A percentile compares a stretch with the other conserved stretches of the same genome.
Evolutionary conservation across 2,113 vertebrate genomes (phyloP).

Genomic region (Poeciliopsis prolifica): DNA sequence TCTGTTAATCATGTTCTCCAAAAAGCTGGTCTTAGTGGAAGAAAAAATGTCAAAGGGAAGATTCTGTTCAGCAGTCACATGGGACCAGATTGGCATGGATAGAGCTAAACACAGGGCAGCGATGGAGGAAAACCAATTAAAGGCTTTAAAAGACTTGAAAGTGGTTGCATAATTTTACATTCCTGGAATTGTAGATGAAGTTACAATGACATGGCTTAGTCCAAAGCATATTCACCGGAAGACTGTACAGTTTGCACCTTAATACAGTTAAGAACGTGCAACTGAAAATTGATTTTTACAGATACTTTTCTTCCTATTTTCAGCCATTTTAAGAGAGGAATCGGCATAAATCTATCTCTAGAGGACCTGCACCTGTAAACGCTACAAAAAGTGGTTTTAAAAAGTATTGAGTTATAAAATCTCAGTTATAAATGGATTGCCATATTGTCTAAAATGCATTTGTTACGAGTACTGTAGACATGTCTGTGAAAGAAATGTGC

Average conservation of each 20-base stretch:
- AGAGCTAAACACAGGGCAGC: neutral
- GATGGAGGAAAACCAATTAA: neutral
- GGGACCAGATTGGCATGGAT: neutral
- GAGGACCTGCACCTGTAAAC: neutral
- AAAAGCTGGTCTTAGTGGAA: no score
- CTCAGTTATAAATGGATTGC: neutral
- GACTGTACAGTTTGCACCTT: neutral
- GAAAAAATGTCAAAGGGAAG: no score
- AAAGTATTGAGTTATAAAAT: neutral
- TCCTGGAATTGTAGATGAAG: neutral
- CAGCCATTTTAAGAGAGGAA: neutral
- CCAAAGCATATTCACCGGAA: neutral
- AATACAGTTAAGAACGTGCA: neutral
- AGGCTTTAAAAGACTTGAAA: neutral
- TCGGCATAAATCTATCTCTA: neutral
- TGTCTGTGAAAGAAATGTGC: neutral
- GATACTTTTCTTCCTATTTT: neutral
- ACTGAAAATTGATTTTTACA: neutral
- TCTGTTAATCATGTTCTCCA: no score
- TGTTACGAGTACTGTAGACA: no score
- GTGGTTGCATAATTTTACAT: neutral
- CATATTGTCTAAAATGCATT: no score
- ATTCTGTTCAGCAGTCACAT: no score
- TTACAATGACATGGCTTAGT: neutral
- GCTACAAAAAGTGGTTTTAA: neutral